Evolutionary conservation across 1,140 invertebrate species (phyloP).

Genomic region (Drosophila oshimai): DNA sequence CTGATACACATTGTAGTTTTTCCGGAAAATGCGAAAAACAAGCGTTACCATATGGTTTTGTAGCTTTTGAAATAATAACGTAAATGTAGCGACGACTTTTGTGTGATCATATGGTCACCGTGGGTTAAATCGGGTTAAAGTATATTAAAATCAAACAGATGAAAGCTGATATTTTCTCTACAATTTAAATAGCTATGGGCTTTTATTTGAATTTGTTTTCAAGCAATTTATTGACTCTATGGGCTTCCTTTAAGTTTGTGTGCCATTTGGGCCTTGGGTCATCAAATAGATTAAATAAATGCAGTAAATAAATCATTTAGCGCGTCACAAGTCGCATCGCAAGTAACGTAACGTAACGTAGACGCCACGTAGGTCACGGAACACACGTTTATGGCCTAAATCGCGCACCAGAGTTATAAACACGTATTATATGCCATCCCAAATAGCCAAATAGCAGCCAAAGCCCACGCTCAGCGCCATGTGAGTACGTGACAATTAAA

Average conservation of each 20-base stretch:
- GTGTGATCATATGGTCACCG: no score
- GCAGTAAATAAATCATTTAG: constrained; percentile 72
- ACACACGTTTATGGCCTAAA: constrained; percentile 55
- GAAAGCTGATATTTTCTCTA: no score
- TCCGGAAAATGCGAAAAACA: no score
- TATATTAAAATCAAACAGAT: no score
- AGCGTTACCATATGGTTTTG: no score
- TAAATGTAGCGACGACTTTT: no score
- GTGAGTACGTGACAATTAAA: constrained; percentile 77
- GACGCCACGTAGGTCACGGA: constrained; percentile 47
- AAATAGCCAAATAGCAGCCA: constrained; percentile 28
- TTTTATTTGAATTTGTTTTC: no score
- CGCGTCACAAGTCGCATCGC: constrained; percentile 7
- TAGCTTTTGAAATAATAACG: no score
- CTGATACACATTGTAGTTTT: no score
- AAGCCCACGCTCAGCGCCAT: constrained; percentile 2
- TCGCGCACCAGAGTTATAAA: constrained; percentile 62
- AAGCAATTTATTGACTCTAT: neutral
- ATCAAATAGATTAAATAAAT: constrained; percentile 72
- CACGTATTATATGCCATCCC: constrained; percentile 60
- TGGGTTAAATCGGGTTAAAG: no score
- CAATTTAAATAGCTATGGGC: no score
- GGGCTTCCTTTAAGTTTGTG: neutral
- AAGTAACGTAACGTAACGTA: constrained; percentile 40
- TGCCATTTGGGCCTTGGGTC: neutral